Conservation (phyloP, 2,113 vertebrate species). For the Argyrosomus japonicus region DNA sequence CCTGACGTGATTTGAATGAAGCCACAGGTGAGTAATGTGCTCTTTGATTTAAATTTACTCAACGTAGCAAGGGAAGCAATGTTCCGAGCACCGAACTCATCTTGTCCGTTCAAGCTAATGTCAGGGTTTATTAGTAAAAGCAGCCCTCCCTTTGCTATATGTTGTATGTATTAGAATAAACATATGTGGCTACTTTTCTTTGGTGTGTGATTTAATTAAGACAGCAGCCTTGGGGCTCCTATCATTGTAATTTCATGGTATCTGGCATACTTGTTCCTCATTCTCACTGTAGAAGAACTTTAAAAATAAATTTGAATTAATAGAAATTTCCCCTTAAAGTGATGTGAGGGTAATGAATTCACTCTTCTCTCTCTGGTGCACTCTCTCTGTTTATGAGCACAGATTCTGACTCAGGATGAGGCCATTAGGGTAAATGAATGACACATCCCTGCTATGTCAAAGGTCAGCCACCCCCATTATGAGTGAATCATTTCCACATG, state of each 20-base stretch:
- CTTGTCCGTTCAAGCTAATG: constrained; percentile 13
- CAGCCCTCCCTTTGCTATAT: constrained; percentile 36
- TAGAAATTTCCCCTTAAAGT: constrained; percentile 39
- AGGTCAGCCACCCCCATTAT: constrained; percentile 67
- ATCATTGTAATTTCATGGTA: constrained; percentile 53
- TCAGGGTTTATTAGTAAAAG: constrained; percentile 52
- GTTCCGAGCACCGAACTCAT: constrained; percentile 32
- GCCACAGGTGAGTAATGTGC: constrained; percentile 35
- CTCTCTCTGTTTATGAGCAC: constrained; percentile 31
- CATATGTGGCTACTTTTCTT: constrained; percentile 36
- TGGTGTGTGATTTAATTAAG: constrained; percentile 55
- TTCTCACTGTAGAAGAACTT: constrained; percentile 43
- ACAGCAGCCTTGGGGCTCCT: neutral
- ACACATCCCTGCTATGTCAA: constrained; percentile 58
- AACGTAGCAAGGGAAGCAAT: constrained; percentile 2
- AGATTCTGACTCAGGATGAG: constrained; percentile 47
- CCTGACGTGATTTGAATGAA: constrained; percentile 36
- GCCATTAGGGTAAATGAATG: constrained; percentile 65
- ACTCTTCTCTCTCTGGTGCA: neutral
- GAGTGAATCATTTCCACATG: constrained; percentile 57
- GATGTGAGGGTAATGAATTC: constrained; percentile 46
- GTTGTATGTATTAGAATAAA: constrained; percentile 43
- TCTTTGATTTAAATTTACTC: constrained; percentile 42
- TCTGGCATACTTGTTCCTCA: constrained; percentile 17
- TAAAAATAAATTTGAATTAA: constrained; percentile 67